These are phyloP conservation scores for Cerceris ruficornis DNA, from an alignment of 2,888 invertebrate genomes.

Conservation along the genomic window DNA sequence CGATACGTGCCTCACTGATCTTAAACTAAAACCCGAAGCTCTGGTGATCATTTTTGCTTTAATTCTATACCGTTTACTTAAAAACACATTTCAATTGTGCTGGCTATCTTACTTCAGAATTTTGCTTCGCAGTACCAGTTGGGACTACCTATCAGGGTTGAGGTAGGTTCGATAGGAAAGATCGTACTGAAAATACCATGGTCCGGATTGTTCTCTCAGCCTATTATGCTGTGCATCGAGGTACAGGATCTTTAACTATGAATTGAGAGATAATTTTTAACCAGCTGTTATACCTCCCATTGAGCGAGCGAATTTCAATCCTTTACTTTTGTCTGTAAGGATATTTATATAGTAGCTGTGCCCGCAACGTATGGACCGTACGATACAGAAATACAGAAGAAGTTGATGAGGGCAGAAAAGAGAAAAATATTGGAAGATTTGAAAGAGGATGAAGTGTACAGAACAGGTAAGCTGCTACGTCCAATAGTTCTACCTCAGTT, in stretches of 20 bases:
- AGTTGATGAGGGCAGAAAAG: slow-evolving; percentile 88
- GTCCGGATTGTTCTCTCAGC: slow-evolving; percentile 89
- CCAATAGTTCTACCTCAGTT: not conserved
- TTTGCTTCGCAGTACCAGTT: slow-evolving; percentile 87
- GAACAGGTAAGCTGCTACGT: slow-evolving; percentile 43
- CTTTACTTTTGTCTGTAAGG: slow-evolving; percentile 78
- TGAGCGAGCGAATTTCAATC: not conserved
- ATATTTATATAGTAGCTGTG: slow-evolving; percentile 89
- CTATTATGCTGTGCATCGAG: slow-evolving; percentile 88
- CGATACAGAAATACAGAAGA: slow-evolving; percentile 88
- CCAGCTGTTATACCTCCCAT: not conserved
- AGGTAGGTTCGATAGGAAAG: slow-evolving; percentile 90
- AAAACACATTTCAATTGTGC: no score
- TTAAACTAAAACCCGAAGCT: slow-evolving; percentile 91
- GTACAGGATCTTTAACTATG: slow-evolving; percentile 65
- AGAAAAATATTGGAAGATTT: slow-evolving; percentile 87
- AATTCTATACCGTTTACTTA: not conserved
- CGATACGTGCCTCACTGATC: slow-evolving; percentile 89
- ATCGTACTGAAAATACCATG: slow-evolving; percentile 90
- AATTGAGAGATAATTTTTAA: not conserved
- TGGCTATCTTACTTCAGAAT: no score
- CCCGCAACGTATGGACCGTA: slow-evolving; percentile 88
- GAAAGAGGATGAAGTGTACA: slow-evolving; percentile 84
- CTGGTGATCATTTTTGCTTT: slow-evolving; percentile 84
- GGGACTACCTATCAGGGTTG: slow-evolving; percentile 91